Evolutionary conservation across 1,140 invertebrate species (phyloP), one percentile per base, ranked within the genome.

Genomic region (Eubasilissa regina): DNA sequence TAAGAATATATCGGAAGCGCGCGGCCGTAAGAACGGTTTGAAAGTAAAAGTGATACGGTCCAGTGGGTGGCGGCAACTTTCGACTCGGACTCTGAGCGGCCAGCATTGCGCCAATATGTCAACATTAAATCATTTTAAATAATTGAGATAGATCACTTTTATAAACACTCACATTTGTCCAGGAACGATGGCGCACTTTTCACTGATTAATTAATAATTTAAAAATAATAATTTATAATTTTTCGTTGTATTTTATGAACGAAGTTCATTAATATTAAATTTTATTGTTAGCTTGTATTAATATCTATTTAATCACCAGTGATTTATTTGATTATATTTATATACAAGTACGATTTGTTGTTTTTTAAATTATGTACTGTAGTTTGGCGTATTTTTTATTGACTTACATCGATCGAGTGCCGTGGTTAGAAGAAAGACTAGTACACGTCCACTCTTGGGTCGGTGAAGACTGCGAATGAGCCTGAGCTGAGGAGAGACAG

Each of bases 41-140:
- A 81, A 81, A 81, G 80, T 81, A 81, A 81, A 81, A 81, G 80
- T 81, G 66, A 43, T 64, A 73, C 76, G 80, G 77, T 81, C 80
- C 80, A 81, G 73, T 55, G 72, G 44, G 47, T 51, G 80, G 74
- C 53, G 48, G 77, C 80, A 76, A 81, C 80, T 81, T 81, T 81
- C 80, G 75, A 78, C 73, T 78, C 35, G 66, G 64, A 64, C 75
- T 48, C n/a, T n/a, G 73, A 12, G 73, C 56, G 25, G 35, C 25
- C 43, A 7, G 19, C 12, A 55, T 6, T 44, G 25, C 55, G 15
- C 43, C 43, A 48, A 35, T n/a, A 51, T 74, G 70, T 74, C 70
- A 74, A 74, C 70, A 56, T 74, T 15, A 11, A 44, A 45, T 55
- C 10, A n/a, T n/a, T 19, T 21, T 60, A 66, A 13, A 62, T n/a